Base-by-base conservation (phyloP, 2,113 vertebrate genomes). In the Nibea albiflora region DNA sequence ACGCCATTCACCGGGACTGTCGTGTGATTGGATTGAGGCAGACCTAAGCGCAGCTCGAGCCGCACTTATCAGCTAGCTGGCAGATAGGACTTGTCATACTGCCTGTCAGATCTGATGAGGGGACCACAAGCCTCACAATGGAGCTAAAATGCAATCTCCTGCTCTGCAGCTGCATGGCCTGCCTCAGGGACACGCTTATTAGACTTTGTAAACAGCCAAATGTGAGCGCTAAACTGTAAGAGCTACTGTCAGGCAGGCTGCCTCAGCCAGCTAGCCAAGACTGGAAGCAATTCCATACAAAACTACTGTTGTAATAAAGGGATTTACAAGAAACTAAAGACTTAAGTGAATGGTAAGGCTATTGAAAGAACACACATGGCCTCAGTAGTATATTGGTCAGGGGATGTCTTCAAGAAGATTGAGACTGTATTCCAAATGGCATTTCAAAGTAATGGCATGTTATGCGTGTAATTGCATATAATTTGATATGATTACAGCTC, bases 51-150 rank as follows among this genome's bases (percentile, higher is more conserved):
- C 83, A 83, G 81, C 78, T 88, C 66, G 72, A 86, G 85, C 84
- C 68, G 83, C 92, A 94, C 93, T 95, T 94, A 95, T 94, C 94
- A 94, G 93, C 90, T 80, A 65, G 84, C 85, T 85, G 90, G 91
- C 92, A 95, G 93, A 94, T 95, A 93, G 88, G 87, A 86, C 89
- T 93, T 95, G 95, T 95, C 94, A 94, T 93, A 93, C 86, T 58
- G 89, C 86, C 93, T 93, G 92, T 94, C 85, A 92, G 88, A 94
- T 94, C 93, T 91, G 94, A 94, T 95, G 92, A 92, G 87, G 88
- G 85, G 83, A 88, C 90, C 76, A 75, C 80, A 66, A 91, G 73
- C 83, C 88, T 88, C 89, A 93, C 93, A 94, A 93, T 95, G 87
- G 87, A 86, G 89, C 91, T 92, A 92, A 93, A 94, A 93, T 92